Evolutionary conservation across 2,888 invertebrate species (phyloP), one percentile per base, ranked within the genome.

Genomic region (Artemia sinica): DNA sequence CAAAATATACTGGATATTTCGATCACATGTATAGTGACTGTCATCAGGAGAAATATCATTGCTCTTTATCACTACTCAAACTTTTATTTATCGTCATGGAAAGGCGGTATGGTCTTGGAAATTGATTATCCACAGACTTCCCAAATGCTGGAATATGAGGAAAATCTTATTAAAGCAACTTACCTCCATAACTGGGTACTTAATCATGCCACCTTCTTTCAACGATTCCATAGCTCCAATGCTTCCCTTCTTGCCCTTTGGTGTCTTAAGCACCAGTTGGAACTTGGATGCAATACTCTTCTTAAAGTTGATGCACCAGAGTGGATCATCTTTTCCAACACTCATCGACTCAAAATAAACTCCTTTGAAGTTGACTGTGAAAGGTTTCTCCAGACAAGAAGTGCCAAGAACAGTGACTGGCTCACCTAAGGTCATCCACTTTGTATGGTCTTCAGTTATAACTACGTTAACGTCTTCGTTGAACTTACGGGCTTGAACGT

Each of bases 291-390:
- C 66, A 10, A 70, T 18, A 28, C 58, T 68, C 41, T 68, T 65
- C 68, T 70, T 70, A 66, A 70, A 70, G 68, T 70, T 70, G 7
- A 68, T 68, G 10, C 52, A 58, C 70, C 70, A 70, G 52, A 70
- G 49, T 65, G 70, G 70, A 41, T 70, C 70, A 2, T 70, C 52
- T 18, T 49, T 49, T 14, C 70, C 67, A 51, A 70, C 66, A 48
- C 68, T 49, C 14, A 70, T 50, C n/a, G 51, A 49, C 10, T 70
- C 70, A 28, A 70, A 58, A 68, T 68, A 14, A 18, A 41, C 14
- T 12, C 41, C 63, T 18, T 28, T 49, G 50, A 70, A 66, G 63
- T 65, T 70, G 18, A 69, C 63, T 18, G 65, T 41, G 50, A 69
- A 65, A 41, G 70, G 69, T 18, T 68, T 70, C 51, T 69, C 68